Base-by-base conservation (phyloP, 2,113 vertebrate genomes). In the Hucho hucho region DNA sequence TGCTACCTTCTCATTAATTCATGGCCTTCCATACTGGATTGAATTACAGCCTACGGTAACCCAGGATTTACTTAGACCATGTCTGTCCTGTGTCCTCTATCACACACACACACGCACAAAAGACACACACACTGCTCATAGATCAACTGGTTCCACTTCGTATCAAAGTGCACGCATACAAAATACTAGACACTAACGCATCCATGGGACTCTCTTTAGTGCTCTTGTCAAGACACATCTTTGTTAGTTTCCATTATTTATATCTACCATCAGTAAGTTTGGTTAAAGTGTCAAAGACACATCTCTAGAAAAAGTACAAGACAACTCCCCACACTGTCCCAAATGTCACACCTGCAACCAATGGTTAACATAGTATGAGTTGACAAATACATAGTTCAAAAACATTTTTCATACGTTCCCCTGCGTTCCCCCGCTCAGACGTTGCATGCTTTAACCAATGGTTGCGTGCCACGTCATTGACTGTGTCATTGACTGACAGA, bases 1-100 rank as follows among this genome's bases (percentile, higher is more conserved):
- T 6, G 53, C 9, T 47, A 9, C 26, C 1, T 75, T 77, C 76
- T 89, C 75, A 87, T 87, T 91, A 86, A 90, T 90, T 92, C 81
- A 90, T 89, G 83, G 84, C 83, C 81, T 90, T 89, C 81, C 78
- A 72, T 73, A 43, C 64, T 63, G 79, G 87, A 86, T 88, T 83
- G 78, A 87, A 83, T 90, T 87, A 89, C 89, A 71, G 67, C 70
- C 25, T n/a, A 6, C 0, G 63, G 61, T 29, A 1, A 29, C 29
- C 75, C 59, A 75, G 75, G 77, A 83, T 87, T 76, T 74, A 75
- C 84, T 79, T 79, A 72, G 80, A 81, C 66, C 46, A 13, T 16
- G 22, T 46, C n/a, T 24, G 43, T 46, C 37, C 9, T 13, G n/a
- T 47, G 11, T 68, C 53, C 76, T 80, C 69, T 72, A 32, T 46